A percentile compares a stretch with the other conserved stretches of the same genome.
phyloP scores from a whole-genome alignment of 2,113 vertebrate genomes.

The Oncorhynchus keta region DNA sequence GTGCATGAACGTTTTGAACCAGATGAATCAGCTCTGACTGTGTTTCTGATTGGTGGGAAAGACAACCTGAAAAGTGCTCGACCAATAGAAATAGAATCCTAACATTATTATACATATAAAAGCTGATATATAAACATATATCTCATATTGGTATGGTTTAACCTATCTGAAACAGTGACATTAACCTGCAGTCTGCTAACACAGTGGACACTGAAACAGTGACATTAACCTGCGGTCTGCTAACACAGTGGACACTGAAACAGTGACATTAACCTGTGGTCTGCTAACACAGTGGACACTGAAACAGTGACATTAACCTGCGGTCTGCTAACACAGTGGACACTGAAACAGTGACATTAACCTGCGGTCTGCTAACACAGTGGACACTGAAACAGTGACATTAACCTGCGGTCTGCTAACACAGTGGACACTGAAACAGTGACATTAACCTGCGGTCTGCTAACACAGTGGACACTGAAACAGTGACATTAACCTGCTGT shows the following conservation, averaged over 20 bases:
- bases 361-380: too few relatives aligned
- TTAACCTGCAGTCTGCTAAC: neutral
- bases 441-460: too few relatives aligned
- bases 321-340: neutral
- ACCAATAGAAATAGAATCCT: constrained; percentile 3
- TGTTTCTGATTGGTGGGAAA: constrained; percentile 1
- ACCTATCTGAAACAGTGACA: neutral
- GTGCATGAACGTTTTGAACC: constrained; percentile 33
- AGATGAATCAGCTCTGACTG: neutral
- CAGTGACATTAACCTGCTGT: too few relatives aligned
- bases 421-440: too few relatives aligned
- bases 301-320: neutral
- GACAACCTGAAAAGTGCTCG: neutral
- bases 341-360: too few relatives aligned
- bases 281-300: neutral
- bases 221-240: neutral
- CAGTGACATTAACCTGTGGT: neutral
- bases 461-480: too few relatives aligned
- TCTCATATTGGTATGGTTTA: too few relatives aligned
- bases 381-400: too few relatives aligned
- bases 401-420: too few relatives aligned
- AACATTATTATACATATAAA: constrained; percentile 13
- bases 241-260: neutral
- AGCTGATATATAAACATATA: too few relatives aligned
- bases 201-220: neutral